These are phyloP conservation scores for Caenorhabditis sp. DNA, from an alignment of 2,888 invertebrate species.

Conservation along the genomic window DNA sequence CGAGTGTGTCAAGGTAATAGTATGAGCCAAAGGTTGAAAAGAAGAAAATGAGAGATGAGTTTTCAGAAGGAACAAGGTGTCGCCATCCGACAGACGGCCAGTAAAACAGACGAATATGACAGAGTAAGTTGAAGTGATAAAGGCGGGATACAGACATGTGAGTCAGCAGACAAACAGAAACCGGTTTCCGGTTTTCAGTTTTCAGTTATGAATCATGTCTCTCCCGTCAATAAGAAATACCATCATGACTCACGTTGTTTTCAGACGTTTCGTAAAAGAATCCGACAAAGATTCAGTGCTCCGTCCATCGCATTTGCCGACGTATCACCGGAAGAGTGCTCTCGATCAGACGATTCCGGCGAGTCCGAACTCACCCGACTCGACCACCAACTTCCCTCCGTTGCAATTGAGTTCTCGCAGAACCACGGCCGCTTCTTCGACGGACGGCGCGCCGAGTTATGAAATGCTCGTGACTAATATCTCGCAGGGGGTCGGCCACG, in stretches of 20 bases:
- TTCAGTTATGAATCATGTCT: not conserved
- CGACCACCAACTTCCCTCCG: constrained; percentile 2
- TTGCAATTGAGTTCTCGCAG: constrained; percentile 18
- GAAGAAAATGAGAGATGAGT: not conserved
- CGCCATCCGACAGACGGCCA: constrained; percentile 40
- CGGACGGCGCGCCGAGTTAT: constrained; percentile 26
- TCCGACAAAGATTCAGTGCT: constrained; percentile 1
- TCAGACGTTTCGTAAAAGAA: constrained; percentile 45
- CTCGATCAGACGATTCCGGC: constrained; percentile 50
- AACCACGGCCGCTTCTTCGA: constrained; percentile 36
- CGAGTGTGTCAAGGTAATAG: not conserved
- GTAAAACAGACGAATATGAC: constrained; percentile 45
- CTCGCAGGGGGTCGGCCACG: constrained; percentile 18
- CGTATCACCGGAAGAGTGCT: constrained; percentile 32
- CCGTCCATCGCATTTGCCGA: constrained; percentile 36
- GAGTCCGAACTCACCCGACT: constrained; percentile 41
- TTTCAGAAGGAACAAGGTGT: constrained; percentile 40
- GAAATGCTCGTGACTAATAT: constrained; percentile 22
- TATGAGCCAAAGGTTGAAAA: too few species aligned
- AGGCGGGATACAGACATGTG: too few species aligned
- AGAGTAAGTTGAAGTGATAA: too few species aligned
- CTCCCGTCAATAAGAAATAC: not conserved
- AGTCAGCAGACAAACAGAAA: not conserved
- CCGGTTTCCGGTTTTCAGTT: too few species aligned
- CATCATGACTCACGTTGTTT: not conserved